Evolutionary conservation across 2,113 vertebrate genomes (phyloP), one percentile per base, ranked within the genome.

Genomic region (Raja brachyura): DNA sequence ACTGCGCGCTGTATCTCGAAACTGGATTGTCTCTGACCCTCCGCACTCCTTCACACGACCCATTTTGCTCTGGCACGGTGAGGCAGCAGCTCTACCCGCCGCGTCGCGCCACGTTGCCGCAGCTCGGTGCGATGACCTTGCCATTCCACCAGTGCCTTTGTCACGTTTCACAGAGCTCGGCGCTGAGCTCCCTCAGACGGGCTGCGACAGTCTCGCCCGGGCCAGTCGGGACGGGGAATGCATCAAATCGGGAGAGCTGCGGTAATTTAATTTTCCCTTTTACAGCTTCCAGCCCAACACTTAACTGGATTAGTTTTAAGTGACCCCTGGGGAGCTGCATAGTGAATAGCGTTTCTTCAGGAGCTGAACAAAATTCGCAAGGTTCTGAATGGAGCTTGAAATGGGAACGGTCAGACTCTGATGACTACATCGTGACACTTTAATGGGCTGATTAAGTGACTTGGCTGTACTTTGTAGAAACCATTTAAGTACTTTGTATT

Each of bases 401-500:
- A 92, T 25, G 16, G 39, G 9, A 90, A 68, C 61, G 16, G 28
- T 0, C 5, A 33, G 63, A 68, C 61, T 14, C 33, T 73, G 68
- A 92, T 31, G 11, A 92, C 63, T 54, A 61, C 59, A 54, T 74
- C 18, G 66, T 92, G 90, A 92, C 90, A 92, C 66, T 92, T 92
- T 92, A 92, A 92, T 73, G 68, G 68, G 20, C 63, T 73, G 90
- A 74, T 92, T 92, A 48, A 33, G 20, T 39, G 88, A 92, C 66
- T 92, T 92, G 90, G 90, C 90, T 48, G 68, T 54, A 48, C 20
- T 13, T 74, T 39, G 90, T 28, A 28, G 90, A 92, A 92, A 25
- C 66, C 33, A 73, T 39, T 92, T 74, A 92, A 13, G 39, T 48
- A 33, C 18, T 54, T 14, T 92, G 39, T 22, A 5, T 48, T 73